Conservation (phyloP, 2,888 invertebrate species). For the Holacanthella duospinosa region DNA sequence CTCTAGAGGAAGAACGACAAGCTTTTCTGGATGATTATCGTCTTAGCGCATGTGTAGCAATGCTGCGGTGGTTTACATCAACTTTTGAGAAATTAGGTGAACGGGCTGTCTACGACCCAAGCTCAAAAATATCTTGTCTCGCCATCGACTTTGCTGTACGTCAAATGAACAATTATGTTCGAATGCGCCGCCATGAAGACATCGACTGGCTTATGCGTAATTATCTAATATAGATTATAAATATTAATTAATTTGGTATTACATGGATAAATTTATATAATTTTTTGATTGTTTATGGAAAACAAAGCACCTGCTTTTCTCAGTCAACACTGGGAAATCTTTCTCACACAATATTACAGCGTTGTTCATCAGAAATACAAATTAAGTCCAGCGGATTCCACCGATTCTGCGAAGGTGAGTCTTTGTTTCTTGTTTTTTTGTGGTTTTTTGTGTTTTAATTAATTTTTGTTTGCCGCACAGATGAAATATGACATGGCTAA, state of each 20-base stretch:
- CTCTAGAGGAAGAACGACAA: conserved; percentile 67
- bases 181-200: conserved; percentile 52
- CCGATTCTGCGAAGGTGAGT: background rate
- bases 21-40: conserved; percentile 81
- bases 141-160: conserved; percentile 71
- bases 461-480: conserved; percentile 41
- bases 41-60: conserved; percentile 72
- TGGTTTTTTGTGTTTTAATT: background rate
- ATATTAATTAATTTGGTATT: too few species aligned
- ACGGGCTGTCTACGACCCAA: conserved; percentile 43
- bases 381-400: background rate
- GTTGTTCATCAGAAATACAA: conserved; percentile 48
- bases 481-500: conserved; percentile 48
- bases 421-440: background rate
- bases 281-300: too few species aligned
- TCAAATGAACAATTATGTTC: conserved; percentile 58
- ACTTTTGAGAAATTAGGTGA: conserved; percentile 48
- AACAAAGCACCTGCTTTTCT: conserved; percentile 32
- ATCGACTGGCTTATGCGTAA: conserved; percentile 50
- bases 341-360: conserved; percentile 59
- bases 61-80: conserved; percentile 65
- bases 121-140: conserved; percentile 27
- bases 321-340: conserved; percentile 84
- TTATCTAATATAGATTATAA: too few species aligned
- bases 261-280: too few species aligned